Evolutionary conservation across 2,888 invertebrate genomes (phyloP).

Genomic region (Perizoma affinitatum): DNA sequence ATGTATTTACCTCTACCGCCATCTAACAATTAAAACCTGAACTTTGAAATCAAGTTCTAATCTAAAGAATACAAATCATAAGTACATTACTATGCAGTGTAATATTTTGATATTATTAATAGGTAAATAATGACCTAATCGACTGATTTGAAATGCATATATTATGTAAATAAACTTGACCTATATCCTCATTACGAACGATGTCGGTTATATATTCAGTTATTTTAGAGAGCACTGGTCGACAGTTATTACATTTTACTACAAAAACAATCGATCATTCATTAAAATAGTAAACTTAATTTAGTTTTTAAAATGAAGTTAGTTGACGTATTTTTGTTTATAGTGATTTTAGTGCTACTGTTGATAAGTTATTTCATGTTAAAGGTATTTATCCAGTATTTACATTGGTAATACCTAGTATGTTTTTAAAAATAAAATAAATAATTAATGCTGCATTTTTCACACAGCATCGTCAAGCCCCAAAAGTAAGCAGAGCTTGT

Average conservation of each 20-base stretch:
- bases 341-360: slow-evolving; percentile 23
- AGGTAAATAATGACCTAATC: slow-evolving; percentile 38
- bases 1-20: too few species aligned
- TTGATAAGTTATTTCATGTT: slow-evolving; percentile 16
- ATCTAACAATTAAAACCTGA: too few species aligned
- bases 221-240: not conserved
- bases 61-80: too few species aligned
- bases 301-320: slow-evolving; percentile 13
- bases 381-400: slow-evolving; percentile 9
- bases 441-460: too few species aligned
- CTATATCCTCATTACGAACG: slow-evolving; percentile 21
- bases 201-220: slow-evolving; percentile 9
- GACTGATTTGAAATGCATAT: slow-evolving; percentile 23
- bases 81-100: not conserved
- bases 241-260: not conserved
- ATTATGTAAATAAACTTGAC: slow-evolving; percentile 15
- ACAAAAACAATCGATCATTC: too few species aligned
- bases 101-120: slow-evolving; percentile 5
- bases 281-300: too few species aligned
- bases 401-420: too few species aligned
- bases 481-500: too few species aligned
- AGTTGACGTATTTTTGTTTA: slow-evolving; percentile 16
- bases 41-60: too few species aligned
- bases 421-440: too few species aligned
- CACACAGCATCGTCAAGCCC: too few species aligned